Percentiles rank a stretch among this genome's conserved stretches.
These are phyloP conservation scores for Drosophila rufa DNA, from an alignment of 1,140 invertebrate species.

Conservation along the genomic window DNA sequence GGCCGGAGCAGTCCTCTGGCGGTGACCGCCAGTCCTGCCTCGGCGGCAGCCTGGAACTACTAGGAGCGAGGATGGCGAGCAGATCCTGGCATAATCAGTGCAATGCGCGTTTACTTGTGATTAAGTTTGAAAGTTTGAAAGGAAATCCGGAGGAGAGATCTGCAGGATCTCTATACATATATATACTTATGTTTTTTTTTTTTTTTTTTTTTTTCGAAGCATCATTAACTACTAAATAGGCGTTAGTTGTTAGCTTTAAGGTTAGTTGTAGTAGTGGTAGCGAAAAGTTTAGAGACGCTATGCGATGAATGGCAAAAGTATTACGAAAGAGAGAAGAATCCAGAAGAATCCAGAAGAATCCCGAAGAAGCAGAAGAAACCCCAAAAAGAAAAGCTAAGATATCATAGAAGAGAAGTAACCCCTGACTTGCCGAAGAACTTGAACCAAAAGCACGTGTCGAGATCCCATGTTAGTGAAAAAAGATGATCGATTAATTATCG, in stretches of 20 bases:
- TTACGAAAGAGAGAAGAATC: conserved; percentile 34
- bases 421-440: conserved; percentile 63
- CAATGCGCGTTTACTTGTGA: conserved; percentile 81
- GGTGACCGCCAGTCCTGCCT: conserved; percentile 9
- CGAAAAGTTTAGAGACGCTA: conserved; percentile 80
- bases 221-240: conserved; percentile 40
- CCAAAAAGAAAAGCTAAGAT: no score
- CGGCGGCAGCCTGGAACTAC: conserved; percentile 66
- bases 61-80: conserved; percentile 13
- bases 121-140: conserved; percentile 65
- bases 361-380: no score
- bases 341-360: background rate
- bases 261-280: conserved; percentile 64
- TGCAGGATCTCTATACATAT: conserved; percentile 25
- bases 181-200: conserved; percentile 14
- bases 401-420: background rate
- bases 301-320: conserved; percentile 70
- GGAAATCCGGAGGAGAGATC: background rate
- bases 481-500: conserved; percentile 28
- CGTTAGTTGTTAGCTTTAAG: conserved; percentile 29
- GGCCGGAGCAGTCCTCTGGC: background rate
- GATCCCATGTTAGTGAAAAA: conserved; percentile 47
- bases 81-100: conserved; percentile 42
- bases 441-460: conserved; percentile 63
- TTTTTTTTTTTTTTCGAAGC: conserved; percentile 33